Evolutionary conservation across 1,140 invertebrate species (phyloP).

Genomic region (Belonocnema kinseyi): DNA sequence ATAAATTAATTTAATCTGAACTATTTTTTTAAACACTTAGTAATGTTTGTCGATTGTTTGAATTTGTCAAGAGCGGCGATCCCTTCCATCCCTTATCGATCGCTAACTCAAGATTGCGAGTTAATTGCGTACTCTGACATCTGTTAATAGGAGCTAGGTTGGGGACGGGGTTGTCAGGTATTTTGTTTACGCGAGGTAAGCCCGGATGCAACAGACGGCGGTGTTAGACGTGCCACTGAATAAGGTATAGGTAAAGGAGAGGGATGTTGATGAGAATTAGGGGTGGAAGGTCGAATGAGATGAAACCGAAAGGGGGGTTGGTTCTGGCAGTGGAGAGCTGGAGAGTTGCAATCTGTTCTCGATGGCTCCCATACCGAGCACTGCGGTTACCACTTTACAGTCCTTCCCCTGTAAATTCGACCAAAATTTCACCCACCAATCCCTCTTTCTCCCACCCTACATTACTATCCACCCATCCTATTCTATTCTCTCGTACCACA

Average conservation of each 20-base stretch:
- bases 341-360: constrained; percentile 68
- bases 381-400: constrained; percentile 65
- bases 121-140: constrained; percentile 67
- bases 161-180: constrained; percentile 61
- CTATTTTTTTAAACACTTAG: too few species aligned
- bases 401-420: constrained; percentile 59
- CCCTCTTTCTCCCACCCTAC: constrained; percentile 17
- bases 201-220: constrained; percentile 58
- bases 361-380: constrained; percentile 56
- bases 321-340: constrained; percentile 49
- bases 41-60: not conserved
- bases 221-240: constrained; percentile 56
- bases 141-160: constrained; percentile 63
- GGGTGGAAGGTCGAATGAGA: constrained; percentile 3
- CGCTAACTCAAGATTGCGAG: constrained; percentile 50
- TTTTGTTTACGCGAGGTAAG: constrained; percentile 64
- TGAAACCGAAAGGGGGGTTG: constrained; percentile 11
- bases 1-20: too few species aligned
- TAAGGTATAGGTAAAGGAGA: constrained; percentile 39
- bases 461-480: constrained; percentile 30
- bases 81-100: constrained; percentile 37
- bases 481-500: constrained; percentile 10
- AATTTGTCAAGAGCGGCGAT: not conserved
- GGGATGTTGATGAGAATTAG: constrained; percentile 23
- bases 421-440: constrained; percentile 14